Conservation (phyloP, 1,140 invertebrate species). For the Zaprionus africanus region DNA sequence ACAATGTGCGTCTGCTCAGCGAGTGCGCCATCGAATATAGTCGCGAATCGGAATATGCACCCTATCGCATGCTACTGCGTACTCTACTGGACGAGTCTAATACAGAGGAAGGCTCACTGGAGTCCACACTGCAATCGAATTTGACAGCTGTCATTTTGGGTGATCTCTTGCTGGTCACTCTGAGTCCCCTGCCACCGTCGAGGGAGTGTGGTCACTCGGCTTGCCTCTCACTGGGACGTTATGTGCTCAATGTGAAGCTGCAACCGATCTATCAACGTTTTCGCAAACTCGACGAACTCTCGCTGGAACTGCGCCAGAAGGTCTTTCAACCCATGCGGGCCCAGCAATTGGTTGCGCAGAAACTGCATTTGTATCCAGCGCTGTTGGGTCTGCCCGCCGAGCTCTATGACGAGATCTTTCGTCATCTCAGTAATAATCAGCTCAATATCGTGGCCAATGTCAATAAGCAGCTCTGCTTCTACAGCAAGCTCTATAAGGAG, state of each 20-base stretch:
- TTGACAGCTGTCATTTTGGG: constrained; percentile 57
- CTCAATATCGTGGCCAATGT: constrained; percentile 70
- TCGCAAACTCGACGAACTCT: constrained; percentile 64
- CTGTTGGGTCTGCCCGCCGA: constrained; percentile 61
- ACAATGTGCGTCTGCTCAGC: constrained; percentile 63
- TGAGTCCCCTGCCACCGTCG: constrained; percentile 48
- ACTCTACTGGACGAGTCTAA: constrained; percentile 34
- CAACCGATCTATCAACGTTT: constrained; percentile 61
- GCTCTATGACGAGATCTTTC: constrained; percentile 65
- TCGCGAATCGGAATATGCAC: constrained; percentile 31
- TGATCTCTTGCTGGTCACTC: constrained; percentile 66
- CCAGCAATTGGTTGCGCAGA: constrained; percentile 53
- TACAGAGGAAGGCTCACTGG: constrained; percentile 8
- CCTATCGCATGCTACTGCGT: constrained; percentile 45
- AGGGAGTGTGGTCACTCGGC: constrained; percentile 53
- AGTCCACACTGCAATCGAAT: constrained; percentile 26
- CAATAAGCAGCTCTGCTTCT: constrained; percentile 41
- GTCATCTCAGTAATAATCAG: constrained; percentile 51
- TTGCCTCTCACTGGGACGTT: constrained; percentile 67
- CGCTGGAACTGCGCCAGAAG: constrained; percentile 57
- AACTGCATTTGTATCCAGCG: constrained; percentile 49
- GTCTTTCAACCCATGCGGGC: constrained; percentile 72
- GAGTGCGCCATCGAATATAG: constrained; percentile 10
- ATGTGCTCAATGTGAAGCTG: constrained; percentile 58
- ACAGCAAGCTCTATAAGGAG: constrained; percentile 35